phyloP scores from a whole-genome alignment of 2,113 vertebrate genomes.

The Chlorodrepanis virens region DNA sequence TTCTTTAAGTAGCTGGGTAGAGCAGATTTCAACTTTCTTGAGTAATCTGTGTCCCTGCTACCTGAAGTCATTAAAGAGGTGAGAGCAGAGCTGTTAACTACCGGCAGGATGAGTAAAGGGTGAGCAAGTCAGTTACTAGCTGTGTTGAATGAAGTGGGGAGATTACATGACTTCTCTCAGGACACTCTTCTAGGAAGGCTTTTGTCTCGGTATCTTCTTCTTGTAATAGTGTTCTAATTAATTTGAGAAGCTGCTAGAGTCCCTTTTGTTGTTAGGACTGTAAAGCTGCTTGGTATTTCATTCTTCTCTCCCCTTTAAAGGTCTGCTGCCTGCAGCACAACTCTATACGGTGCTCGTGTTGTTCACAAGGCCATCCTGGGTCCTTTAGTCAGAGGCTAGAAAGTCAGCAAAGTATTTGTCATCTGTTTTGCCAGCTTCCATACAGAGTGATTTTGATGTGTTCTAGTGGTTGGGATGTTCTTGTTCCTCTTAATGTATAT shows the following conservation, averaged over 20 bases:
- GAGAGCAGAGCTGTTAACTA: neutral
- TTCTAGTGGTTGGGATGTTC: neutral
- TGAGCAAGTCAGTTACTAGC: neutral
- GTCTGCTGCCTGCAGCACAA: neutral
- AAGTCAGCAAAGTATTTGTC: neutral
- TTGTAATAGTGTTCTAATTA: neutral
- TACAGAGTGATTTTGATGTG: neutral
- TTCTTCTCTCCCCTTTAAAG: neutral
- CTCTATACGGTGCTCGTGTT: fast-evolving
- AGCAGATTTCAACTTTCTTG: neutral
- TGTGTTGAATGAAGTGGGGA: neutral
- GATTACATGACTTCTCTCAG: neutral
- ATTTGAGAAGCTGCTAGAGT: neutral
- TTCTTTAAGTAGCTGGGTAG: neutral
- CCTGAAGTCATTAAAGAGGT: neutral
- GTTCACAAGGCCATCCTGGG: neutral
- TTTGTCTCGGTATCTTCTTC: neutral
- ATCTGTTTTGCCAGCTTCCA: neutral
- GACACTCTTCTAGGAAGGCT: neutral
- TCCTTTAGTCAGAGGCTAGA: neutral
- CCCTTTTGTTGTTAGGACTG: neutral
- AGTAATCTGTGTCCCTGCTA: neutral
- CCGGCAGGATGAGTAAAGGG: neutral
- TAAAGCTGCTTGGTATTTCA: neutral
- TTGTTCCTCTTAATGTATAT: neutral